These are phyloP conservation scores for Trichechus manatus DNA, from an alignment of 2,113 vertebrate genomes.

Conservation along the genomic window DNA sequence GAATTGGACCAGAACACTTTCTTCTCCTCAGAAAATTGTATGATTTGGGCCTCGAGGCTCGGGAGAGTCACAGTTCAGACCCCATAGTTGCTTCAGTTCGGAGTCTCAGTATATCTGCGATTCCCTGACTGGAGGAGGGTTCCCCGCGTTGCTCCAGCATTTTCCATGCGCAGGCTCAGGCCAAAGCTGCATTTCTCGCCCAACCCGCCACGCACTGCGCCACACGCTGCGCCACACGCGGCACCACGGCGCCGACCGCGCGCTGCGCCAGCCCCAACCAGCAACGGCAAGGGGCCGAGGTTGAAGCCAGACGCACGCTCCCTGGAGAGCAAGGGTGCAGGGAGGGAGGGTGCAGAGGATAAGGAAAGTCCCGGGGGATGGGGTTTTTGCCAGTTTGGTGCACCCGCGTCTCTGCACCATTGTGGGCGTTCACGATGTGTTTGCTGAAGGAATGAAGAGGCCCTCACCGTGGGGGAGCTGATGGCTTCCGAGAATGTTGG, in stretches of 20 bases:
- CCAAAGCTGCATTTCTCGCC: not conserved
- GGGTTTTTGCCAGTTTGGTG: rapidly evolving
- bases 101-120: not conserved
- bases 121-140: not conserved
- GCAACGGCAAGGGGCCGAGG: rapidly evolving
- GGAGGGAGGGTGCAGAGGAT: rapidly evolving
- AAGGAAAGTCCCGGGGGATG: rapidly evolving
- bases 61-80: too few species aligned
- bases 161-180: not conserved
- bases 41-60: not conserved
- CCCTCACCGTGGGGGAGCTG: not conserved
- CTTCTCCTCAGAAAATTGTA: not conserved
- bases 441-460: not conserved
- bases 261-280: rapidly evolving
- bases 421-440: rapidly evolving
- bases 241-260: too few species aligned
- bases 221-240: too few species aligned
- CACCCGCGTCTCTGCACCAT: not conserved
- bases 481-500: rapidly evolving
- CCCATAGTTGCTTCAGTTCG: rapidly evolving
- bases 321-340: rapidly evolving
- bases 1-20: not conserved
- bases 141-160: rapidly evolving
- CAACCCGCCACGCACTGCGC: not conserved
- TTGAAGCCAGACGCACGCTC: not conserved